phyloP scores from a whole-genome alignment of 2,113 vertebrate species.

The Chamaetylas fuelleborni region DNA sequence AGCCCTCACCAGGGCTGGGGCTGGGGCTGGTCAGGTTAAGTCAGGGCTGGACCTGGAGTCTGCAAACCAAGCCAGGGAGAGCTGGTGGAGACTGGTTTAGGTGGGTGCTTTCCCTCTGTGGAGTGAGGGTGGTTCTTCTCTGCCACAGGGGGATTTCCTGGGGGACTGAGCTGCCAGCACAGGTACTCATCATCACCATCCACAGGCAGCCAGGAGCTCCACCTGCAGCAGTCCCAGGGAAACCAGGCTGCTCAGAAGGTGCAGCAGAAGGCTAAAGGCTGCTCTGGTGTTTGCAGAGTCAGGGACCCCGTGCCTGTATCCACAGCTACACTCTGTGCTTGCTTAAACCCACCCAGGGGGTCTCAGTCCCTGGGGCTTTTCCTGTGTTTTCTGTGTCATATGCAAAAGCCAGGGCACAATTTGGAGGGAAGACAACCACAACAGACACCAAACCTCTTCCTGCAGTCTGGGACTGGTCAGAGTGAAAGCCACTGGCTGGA shows the following conservation, averaged over 20 bases:
- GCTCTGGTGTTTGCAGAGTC: background rate
- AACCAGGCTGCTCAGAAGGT: background rate
- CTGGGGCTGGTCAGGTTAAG: background rate
- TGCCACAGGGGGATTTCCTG: background rate
- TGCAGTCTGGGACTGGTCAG: background rate
- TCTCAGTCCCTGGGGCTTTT: background rate
- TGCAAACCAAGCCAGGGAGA: too few relatives aligned
- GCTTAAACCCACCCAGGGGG: background rate
- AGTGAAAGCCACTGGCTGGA: background rate
- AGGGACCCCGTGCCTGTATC: fast-evolving
- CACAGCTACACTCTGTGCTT: background rate
- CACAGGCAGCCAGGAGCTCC: background rate
- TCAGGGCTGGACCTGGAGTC: background rate
- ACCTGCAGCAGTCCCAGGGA: background rate
- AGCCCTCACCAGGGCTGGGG: background rate
- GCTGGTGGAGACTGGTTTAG: fast-evolving
- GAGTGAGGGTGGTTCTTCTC: background rate
- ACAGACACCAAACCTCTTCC: background rate
- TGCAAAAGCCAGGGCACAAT: background rate
- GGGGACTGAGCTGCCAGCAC: background rate
- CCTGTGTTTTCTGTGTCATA: background rate
- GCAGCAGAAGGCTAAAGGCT: background rate
- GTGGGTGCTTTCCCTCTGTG: background rate
- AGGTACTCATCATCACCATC: background rate
- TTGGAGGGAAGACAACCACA: background rate